Base-by-base conservation (phyloP, 2,888 invertebrate genomes). In the Chalcis sispes region DNA sequence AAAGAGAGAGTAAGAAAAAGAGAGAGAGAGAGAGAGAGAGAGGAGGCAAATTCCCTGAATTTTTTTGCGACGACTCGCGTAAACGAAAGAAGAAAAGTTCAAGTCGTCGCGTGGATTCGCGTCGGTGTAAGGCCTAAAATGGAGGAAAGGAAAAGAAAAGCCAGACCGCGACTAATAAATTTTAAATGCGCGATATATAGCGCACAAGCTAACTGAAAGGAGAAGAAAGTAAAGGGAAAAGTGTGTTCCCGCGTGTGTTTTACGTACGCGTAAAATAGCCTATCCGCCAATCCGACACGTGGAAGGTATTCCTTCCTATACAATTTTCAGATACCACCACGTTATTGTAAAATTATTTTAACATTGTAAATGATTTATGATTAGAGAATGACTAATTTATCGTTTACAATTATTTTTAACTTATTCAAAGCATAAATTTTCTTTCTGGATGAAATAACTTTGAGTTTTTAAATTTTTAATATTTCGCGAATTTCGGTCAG, bases 101-200 rank as follows among this genome's bases (percentile, higher is more conserved):
- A 1, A 59, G 61, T 25, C 18, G 52, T 42, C 69, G 42, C 13
- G 29, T 10, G n/a, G 2, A n/a, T 13, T 13, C 13, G 25, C 20
- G 56, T 4, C 0, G 20, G 13, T 25, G 65, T 29, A 72, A 48
- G 23, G 27, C 13, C 58, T 58, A 65, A 72, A 72, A 58, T 27
- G 58, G 18, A 18, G 50, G 46, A 20, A 15, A 0, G 23, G 20
- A 58, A 69, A n/a, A n/a, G n/a, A n/a, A 48, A 46, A 48, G 27
- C 36, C 46, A 52, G 67, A 54, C 32, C 2, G 20, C 29, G 18
- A 23, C 58, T 65, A 75, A 70, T 75, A 70, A 75, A 75, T 75
- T 75, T 70, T 65, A 65, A 64, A 66, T 69, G 64, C 52, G 65
- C 64, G 65, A 75, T 75, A n/a, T n/a, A 75, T 64, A 54, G 56